These are phyloP conservation scores for Dugesia japonica DNA, from an alignment of 2,888 invertebrate species.

Conservation along the genomic window DNA sequence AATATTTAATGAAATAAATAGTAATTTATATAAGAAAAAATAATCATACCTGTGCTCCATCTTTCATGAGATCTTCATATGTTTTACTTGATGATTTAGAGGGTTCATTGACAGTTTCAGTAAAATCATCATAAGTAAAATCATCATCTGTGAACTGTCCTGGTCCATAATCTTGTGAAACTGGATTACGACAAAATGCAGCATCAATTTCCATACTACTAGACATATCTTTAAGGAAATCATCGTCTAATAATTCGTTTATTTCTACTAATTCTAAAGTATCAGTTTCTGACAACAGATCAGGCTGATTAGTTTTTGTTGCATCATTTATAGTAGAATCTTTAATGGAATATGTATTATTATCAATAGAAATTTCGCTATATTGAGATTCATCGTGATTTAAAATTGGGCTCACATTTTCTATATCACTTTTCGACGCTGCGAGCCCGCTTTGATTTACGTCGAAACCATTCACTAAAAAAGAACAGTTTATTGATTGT, in stretches of 20 bases:
- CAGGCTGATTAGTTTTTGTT: neutral
- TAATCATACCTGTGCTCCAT: neutral
- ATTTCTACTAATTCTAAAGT: neutral
- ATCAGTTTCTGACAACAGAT: neutral
- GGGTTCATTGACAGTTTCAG: neutral
- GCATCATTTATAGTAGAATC: neutral
- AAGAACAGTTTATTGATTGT: conserved; percentile 9
- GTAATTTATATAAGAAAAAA: neutral
- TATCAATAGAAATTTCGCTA: conserved; percentile 3
- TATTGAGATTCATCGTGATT: neutral
- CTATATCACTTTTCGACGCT: conserved; percentile 26
- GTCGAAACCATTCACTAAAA: conserved; percentile 32
- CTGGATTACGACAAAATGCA: conserved; percentile 24
- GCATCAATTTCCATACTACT: conserved; percentile 30
- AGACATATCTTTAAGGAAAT: neutral
- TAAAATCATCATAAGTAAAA: neutral
- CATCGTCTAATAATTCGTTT: conserved; percentile 10
- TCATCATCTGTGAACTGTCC: conserved; percentile 7
- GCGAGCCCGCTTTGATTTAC: conserved; percentile 24
- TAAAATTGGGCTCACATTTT: neutral
- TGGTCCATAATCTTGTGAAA: neutral
- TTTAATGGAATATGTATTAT: conserved; percentile 11
- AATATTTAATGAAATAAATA: too few species aligned
- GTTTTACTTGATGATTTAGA: neutral
- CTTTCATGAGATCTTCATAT: neutral